Conservation (phyloP, 2,888 invertebrate genomes). For the Agrochola circellaris region DNA sequence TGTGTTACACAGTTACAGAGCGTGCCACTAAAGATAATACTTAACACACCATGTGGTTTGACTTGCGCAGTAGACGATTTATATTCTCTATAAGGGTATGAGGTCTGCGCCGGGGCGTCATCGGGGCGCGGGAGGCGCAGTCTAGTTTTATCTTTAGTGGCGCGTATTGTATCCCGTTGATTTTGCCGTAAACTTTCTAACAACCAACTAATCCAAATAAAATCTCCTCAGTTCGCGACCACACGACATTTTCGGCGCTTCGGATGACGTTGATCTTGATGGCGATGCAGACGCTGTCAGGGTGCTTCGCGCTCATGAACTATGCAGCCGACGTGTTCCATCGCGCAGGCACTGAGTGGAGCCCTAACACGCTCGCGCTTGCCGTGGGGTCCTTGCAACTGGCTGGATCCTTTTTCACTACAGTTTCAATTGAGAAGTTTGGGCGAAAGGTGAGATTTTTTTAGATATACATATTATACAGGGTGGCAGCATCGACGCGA, state of each 20-base stretch:
- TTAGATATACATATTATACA: too few species aligned
- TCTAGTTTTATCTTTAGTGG: too few species aligned
- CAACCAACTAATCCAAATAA: neutral
- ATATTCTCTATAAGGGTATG: too few species aligned
- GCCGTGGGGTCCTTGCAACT: slow-evolving; percentile 80
- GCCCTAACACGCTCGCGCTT: slow-evolving; percentile 81
- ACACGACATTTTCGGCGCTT: slow-evolving; percentile 78
- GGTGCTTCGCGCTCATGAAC: slow-evolving; percentile 86
- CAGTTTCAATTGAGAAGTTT: slow-evolving; percentile 81
- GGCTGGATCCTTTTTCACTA: slow-evolving; percentile 81
- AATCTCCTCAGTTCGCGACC: slow-evolving; percentile 75
- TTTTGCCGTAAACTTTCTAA: neutral
- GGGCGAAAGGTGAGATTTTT: slow-evolving; percentile 78
- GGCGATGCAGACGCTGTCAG: slow-evolving; percentile 83
- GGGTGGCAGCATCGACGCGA: too few species aligned
- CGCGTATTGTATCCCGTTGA: neutral
- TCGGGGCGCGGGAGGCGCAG: too few species aligned
- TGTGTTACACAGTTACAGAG: neutral
- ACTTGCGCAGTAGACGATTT: too few species aligned
- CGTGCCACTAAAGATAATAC: too few species aligned
- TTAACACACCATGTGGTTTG: too few species aligned
- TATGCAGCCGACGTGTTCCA: slow-evolving; percentile 84
- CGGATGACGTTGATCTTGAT: slow-evolving; percentile 79
- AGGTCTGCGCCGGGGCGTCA: too few species aligned
- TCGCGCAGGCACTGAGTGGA: slow-evolving; percentile 89